Evolutionary conservation across 1,140 invertebrate species (phyloP).

Genomic region (Carcinoscorpius rotundicauda): DNA sequence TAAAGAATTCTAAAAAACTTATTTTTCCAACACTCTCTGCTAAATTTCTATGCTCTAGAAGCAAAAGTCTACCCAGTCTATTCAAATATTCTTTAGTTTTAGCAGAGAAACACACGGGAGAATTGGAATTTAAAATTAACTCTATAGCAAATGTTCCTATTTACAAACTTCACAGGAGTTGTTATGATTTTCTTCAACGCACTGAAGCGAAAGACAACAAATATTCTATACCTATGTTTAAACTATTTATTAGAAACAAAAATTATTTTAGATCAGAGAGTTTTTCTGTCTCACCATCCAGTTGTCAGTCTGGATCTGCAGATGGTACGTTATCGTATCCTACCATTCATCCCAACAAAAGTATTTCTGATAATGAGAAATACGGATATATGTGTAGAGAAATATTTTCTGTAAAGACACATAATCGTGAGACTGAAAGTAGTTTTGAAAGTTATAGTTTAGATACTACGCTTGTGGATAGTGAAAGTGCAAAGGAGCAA

Average conservation of each 20-base stretch:
- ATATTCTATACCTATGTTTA: conserved; percentile 60
- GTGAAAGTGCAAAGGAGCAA: too few species aligned
- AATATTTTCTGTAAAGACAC: too few species aligned
- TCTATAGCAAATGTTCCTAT: conserved; percentile 39
- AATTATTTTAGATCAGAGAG: conserved; percentile 43
- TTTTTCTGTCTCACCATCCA: conserved; percentile 1
- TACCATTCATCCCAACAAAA: too few species aligned
- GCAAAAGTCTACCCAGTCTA: conserved; percentile 60
- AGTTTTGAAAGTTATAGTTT: too few species aligned
- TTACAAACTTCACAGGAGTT: conserved; percentile 44
- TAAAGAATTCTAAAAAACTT: conserved; percentile 38
- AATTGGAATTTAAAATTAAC: conserved; percentile 20
- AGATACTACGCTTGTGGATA: too few species aligned
- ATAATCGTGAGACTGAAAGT: too few species aligned
- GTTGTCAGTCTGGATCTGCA: conserved; percentile 15
- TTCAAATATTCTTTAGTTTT: conserved; percentile 28
- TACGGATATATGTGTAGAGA: too few species aligned
- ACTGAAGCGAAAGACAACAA: conserved; percentile 36
- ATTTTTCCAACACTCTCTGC: background rate
- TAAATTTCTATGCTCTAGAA: conserved; percentile 36
- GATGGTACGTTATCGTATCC: background rate
- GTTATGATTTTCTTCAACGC: conserved; percentile 49
- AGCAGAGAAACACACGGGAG: conserved; percentile 19
- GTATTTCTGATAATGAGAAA: too few species aligned
- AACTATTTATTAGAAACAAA: conserved; percentile 78